These are phyloP conservation scores for Urocolius indicus DNA, from an alignment of 2,113 vertebrate species.

Conservation along the genomic window DNA sequence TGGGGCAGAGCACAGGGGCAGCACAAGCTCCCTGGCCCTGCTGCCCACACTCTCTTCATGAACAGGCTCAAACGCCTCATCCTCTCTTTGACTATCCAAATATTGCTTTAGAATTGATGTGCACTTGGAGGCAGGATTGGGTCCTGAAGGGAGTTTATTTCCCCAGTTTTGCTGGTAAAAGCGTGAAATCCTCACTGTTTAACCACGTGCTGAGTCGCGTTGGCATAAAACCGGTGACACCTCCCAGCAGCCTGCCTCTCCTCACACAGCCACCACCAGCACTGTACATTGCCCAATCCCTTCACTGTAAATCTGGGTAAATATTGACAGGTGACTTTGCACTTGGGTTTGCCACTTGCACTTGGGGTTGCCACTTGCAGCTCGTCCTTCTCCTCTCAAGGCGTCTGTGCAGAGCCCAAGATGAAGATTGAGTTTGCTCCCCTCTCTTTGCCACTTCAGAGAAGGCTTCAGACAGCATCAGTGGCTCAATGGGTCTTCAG, in stretches of 20 bases:
- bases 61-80: not conserved
- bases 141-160: not conserved
- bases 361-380: rapidly evolving
- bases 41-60: too few species aligned
- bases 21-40: too few species aligned
- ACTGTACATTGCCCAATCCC: not conserved
- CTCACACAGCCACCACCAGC: not conserved
- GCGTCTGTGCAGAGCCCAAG: not conserved
- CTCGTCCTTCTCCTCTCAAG: not conserved
- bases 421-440: slow-evolving; percentile 62
- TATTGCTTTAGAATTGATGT: too few species aligned
- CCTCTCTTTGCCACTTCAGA: not conserved
- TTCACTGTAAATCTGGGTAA: not conserved
- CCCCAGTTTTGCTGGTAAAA: not conserved
- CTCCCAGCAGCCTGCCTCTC: not conserved
- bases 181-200: not conserved
- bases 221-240: not conserved
- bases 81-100: not conserved
- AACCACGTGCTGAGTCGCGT: not conserved
- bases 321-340: not conserved
- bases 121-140: not conserved
- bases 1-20: too few species aligned
- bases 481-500: slow-evolving; percentile 62
- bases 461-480: slow-evolving; percentile 33
- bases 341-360: too few species aligned